Conservation (phyloP, 2,113 vertebrate genomes). For the Peromyscus maniculatus region DNA sequence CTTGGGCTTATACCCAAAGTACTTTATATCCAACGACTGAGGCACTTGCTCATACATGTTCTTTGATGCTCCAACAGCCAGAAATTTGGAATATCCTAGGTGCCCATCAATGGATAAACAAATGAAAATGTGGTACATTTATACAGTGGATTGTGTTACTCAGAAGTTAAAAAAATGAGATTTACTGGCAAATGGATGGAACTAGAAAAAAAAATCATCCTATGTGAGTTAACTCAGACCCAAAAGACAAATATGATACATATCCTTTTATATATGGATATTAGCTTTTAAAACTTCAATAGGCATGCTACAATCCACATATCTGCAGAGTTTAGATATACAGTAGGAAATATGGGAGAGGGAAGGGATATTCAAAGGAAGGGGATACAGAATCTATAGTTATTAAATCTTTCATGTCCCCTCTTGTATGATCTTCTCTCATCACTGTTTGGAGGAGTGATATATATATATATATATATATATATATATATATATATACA, state of each 20-base stretch:
- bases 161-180: not conserved
- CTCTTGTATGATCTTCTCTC: not conserved
- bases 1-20: not conserved
- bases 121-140: not conserved
- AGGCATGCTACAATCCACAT: not conserved
- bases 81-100: not conserved
- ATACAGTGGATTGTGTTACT: not conserved
- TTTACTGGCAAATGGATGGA: not conserved
- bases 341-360: not conserved
- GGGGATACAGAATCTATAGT: not conserved
- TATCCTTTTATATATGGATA: not conserved
- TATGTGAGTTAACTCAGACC: not conserved
- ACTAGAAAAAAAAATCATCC: not conserved
- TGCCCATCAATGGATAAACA: not conserved
- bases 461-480: too few relatives aligned
- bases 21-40: not conserved
- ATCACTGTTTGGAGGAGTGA: too few relatives aligned
- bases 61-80: not conserved
- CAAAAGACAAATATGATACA: not conserved
- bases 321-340: not conserved
- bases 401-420: not conserved
- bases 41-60: not conserved
- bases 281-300: not conserved
- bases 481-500: too few relatives aligned
- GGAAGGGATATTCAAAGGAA: not conserved